Conservation (phyloP, 1,140 invertebrate species). For the Aphaenogaster ashmeadi region DNA sequence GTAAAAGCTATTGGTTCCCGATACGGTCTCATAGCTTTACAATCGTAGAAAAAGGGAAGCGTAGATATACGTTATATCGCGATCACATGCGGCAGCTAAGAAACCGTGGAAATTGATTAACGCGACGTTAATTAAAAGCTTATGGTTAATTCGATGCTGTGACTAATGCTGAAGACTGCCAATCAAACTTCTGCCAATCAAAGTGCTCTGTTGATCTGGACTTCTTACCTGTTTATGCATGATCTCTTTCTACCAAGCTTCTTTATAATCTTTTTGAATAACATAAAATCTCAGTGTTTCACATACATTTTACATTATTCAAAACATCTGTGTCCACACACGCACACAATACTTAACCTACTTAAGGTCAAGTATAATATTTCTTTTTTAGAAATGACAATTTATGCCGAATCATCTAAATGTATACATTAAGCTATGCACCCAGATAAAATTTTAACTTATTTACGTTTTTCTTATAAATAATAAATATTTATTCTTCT, state of each 20-base stretch:
- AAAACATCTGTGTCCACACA: too few relatives aligned
- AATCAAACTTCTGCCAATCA: background rate
- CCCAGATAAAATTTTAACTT: too few relatives aligned
- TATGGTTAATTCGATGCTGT: constrained; percentile 40
- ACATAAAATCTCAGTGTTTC: too few relatives aligned
- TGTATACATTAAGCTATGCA: too few relatives aligned
- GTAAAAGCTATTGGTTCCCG: constrained; percentile 25
- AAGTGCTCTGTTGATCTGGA: background rate
- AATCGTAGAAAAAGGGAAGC: constrained; percentile 17
- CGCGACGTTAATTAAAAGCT: constrained; percentile 44
- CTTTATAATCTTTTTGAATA: too few relatives aligned
- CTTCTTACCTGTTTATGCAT: background rate
- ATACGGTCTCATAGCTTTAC: background rate
- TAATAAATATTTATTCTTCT: too few relatives aligned
- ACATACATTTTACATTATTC: too few relatives aligned
- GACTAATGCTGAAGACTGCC: background rate
- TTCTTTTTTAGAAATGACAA: too few relatives aligned
- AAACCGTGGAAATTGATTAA: constrained; percentile 46
- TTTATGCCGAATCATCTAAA: too few relatives aligned
- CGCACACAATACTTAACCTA: too few relatives aligned
- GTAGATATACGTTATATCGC: constrained; percentile 14
- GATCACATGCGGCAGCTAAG: background rate
- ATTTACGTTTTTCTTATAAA: too few relatives aligned
- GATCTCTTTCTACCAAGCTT: background rate
- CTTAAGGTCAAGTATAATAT: too few relatives aligned